Percentiles rank a stretch among this genome's conserved stretches.
phyloP scores from a whole-genome alignment of 2,113 vertebrate genomes.

The Pedionomus torquatus region DNA sequence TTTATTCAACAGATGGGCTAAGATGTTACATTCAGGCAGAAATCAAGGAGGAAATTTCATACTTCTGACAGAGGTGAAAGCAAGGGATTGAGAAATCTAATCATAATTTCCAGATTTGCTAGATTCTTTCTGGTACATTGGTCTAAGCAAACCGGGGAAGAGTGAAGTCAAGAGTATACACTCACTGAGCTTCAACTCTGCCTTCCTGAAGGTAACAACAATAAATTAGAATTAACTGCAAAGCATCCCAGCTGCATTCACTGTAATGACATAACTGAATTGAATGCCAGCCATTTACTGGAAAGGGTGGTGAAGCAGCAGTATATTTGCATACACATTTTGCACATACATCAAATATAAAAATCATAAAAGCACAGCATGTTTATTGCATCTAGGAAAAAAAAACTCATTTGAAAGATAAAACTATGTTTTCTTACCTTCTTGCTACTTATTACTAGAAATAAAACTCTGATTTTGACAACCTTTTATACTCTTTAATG shows the following conservation, averaged over 20 bases:
- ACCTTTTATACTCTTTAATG: background rate
- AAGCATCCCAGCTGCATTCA: background rate
- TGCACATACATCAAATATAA: background rate
- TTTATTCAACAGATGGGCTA: background rate
- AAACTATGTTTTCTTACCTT: background rate
- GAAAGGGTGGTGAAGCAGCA: background rate
- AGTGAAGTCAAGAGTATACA: background rate
- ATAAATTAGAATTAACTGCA: background rate
- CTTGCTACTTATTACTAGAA: background rate
- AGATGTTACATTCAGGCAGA: background rate
- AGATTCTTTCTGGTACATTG: background rate
- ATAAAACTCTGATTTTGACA: conserved; percentile 8
- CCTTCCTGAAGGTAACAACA: background rate
- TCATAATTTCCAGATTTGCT: background rate
- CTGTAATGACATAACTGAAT: background rate
- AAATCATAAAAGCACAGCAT: background rate
- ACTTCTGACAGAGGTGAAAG: background rate
- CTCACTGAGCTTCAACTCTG: background rate
- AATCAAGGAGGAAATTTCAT: background rate
- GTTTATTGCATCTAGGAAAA: conserved; percentile 8
- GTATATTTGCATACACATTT: background rate
- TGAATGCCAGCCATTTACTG: background rate
- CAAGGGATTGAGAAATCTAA: background rate
- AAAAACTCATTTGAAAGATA: background rate
- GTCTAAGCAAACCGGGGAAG: background rate